Conservation (phyloP, 2,113 vertebrate species). For the Enhydra lutris region DNA sequence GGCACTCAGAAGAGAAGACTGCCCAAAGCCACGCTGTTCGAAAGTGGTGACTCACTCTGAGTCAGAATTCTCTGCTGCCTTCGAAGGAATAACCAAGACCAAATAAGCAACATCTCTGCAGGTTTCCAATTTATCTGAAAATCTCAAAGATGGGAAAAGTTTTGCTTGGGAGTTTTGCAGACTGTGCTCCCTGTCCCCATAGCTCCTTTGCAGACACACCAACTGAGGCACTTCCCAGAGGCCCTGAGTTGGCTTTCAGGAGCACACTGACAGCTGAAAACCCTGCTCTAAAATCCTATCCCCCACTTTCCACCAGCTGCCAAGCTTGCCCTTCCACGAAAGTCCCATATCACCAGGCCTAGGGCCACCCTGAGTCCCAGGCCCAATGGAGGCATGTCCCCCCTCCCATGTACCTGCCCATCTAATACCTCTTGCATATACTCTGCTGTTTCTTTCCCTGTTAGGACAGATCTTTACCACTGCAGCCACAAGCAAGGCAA, state of each 20-base stretch:
- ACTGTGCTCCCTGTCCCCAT: neutral
- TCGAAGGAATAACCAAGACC: neutral
- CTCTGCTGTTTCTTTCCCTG: neutral
- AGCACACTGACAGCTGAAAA: neutral
- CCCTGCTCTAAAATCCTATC: neutral
- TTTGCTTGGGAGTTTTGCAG: too few relatives aligned
- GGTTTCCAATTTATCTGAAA: neutral
- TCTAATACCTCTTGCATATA: accelerated
- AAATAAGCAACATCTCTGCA: neutral
- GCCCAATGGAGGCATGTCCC: accelerated
- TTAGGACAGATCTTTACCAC: too few relatives aligned
- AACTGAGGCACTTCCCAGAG: accelerated
- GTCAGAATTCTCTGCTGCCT: neutral
- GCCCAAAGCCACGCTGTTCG: accelerated
- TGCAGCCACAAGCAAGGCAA: neutral
- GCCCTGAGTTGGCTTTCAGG: accelerated
- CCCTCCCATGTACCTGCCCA: accelerated
- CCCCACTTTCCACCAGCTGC: neutral
- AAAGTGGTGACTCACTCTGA: neutral
- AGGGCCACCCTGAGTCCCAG: neutral
- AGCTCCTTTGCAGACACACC: neutral
- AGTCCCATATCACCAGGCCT: accelerated
- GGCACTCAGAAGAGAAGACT: neutral
- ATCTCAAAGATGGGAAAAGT: neutral
- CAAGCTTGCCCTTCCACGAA: neutral